These are phyloP conservation scores for Icerya purchasi DNA, from an alignment of 2,888 invertebrate species.

Conservation along the genomic window DNA sequence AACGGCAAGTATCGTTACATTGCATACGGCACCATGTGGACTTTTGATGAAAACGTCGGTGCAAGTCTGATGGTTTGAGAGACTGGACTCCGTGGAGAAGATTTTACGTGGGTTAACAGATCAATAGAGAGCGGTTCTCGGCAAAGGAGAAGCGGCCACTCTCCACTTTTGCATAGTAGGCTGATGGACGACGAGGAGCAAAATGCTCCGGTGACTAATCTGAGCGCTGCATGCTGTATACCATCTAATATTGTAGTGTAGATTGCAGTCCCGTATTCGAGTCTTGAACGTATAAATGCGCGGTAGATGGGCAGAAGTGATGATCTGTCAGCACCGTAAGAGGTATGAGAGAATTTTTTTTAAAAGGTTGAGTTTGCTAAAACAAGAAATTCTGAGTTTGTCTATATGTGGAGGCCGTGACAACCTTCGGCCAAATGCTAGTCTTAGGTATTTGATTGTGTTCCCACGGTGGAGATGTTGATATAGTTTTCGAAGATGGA, in stretches of 20 bases:
- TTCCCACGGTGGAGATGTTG: not conserved
- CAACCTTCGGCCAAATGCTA: not conserved
- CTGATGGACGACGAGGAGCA: no score
- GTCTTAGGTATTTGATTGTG: not conserved
- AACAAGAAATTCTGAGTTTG: not conserved
- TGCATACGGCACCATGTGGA: not conserved
- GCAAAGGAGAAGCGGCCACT: no score
- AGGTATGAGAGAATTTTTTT: not conserved
- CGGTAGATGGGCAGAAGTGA: not conserved
- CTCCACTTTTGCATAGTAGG: no score
- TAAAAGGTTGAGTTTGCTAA: not conserved
- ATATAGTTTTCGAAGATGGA: not conserved
- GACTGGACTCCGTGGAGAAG: no score
- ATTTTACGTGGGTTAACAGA: no score
- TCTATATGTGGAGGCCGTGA: not conserved
- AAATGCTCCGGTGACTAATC: no score
- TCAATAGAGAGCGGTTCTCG: no score
- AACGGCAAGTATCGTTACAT: no score
- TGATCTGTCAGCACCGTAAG: not conserved
- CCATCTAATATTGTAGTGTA: no score
- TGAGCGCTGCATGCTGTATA: no score
- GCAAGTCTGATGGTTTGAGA: no score
- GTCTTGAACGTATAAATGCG: not conserved
- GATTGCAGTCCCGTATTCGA: not conserved
- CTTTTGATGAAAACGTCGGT: not conserved